Evolutionary conservation across 1,140 invertebrate species (phyloP).

Genomic region (Onthophagus taurus): DNA sequence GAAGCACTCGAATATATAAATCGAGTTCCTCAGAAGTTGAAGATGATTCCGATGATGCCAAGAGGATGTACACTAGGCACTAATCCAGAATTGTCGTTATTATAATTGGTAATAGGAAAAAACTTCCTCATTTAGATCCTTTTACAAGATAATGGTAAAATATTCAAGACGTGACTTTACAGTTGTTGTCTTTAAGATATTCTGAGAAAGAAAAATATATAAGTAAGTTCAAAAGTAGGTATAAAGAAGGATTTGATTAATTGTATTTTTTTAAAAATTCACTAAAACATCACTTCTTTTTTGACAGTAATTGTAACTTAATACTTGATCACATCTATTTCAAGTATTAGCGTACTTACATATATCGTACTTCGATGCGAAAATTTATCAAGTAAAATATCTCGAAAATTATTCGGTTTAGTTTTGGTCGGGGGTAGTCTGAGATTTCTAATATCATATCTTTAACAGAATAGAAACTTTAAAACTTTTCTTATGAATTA

Average conservation of each 20-base stretch:
- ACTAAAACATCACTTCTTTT: too few species aligned
- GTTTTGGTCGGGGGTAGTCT: too few species aligned
- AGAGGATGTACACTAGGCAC: background rate
- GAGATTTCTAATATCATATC: too few species aligned
- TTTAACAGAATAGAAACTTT: too few species aligned
- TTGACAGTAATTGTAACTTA: too few species aligned
- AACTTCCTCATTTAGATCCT: slow-evolving; percentile 1
- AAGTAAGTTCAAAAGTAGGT: slow-evolving; percentile 7
- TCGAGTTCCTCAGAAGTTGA: slow-evolving; percentile 4
- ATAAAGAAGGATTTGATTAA: slow-evolving; percentile 1
- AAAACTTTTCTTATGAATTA: too few species aligned
- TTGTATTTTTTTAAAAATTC: too few species aligned
- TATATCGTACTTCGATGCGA: too few species aligned
- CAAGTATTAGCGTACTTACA: too few species aligned
- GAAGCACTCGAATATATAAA: slow-evolving; percentile 1
- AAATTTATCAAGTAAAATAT: too few species aligned
- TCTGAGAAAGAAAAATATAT: background rate
- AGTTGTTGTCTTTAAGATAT: slow-evolving; percentile 1
- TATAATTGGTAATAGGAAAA: background rate
- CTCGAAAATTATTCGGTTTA: too few species aligned
- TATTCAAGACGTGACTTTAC: slow-evolving; percentile 3
- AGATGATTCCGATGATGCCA: slow-evolving; percentile 4
- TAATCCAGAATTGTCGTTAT: background rate
- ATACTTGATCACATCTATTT: too few species aligned
- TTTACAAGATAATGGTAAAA: slow-evolving; percentile 3